Conservation (phyloP, 2,888 invertebrate species). For the Molorchus minor region DNA sequence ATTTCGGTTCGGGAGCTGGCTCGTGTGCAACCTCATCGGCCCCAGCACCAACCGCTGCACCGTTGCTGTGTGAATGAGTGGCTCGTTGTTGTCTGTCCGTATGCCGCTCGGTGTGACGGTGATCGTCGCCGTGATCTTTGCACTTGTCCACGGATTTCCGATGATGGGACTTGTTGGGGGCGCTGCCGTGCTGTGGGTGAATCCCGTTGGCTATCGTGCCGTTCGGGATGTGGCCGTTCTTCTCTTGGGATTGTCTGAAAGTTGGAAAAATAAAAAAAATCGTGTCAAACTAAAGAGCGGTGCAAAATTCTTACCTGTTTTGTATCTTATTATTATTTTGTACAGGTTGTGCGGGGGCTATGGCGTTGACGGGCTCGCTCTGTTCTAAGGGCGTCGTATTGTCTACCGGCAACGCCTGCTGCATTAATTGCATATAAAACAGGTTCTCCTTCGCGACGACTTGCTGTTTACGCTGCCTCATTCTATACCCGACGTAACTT, state of each 20-base stretch:
- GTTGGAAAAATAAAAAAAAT: neutral
- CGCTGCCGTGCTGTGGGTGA: slow-evolving; percentile 40
- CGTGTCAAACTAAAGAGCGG: neutral
- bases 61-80: slow-evolving; percentile 56
- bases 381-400: slow-evolving; percentile 44
- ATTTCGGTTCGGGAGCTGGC: slow-evolving; percentile 33
- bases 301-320: slow-evolving; percentile 41
- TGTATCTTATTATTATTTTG: slow-evolving; percentile 49
- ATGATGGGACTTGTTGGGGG: slow-evolving; percentile 64
- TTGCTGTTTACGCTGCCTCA: slow-evolving; percentile 89
- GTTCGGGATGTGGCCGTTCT: slow-evolving; percentile 60
- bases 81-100: slow-evolving; percentile 40
- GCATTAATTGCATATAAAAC: slow-evolving; percentile 91
- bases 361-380: slow-evolving; percentile 32
- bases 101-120: slow-evolving; percentile 48
- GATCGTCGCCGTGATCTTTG: slow-evolving; percentile 52
- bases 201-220: slow-evolving; percentile 58
- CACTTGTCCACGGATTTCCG: slow-evolving; percentile 62
- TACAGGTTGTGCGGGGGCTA: slow-evolving; percentile 44
- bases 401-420: slow-evolving; percentile 84
- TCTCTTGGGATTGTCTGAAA: slow-evolving; percentile 49
- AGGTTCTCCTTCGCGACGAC: slow-evolving; percentile 95
- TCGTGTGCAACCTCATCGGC: slow-evolving; percentile 29
- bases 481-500: slow-evolving; percentile 84
- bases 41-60: slow-evolving; percentile 48